phyloP scores from a whole-genome alignment of 1,140 invertebrate species.

The Diorhabda sublineata region DNA sequence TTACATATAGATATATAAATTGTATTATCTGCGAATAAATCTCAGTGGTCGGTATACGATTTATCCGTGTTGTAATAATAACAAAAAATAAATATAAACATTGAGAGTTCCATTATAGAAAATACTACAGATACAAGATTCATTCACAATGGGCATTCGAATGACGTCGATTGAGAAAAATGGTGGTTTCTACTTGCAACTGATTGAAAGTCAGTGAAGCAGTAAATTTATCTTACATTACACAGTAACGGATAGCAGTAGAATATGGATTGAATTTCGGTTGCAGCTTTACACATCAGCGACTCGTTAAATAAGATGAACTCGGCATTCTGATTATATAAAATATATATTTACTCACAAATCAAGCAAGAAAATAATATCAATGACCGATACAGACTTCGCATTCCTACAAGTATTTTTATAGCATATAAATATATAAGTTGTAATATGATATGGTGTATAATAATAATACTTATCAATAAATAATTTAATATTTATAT shows the following conservation, averaged over 20 bases:
- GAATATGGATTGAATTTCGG: conserved; percentile 42
- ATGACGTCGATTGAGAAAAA: conserved; percentile 38
- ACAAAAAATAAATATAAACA: too few species aligned
- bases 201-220: conserved; percentile 45
- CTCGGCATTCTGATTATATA: conserved; percentile 6
- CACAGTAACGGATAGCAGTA: conserved; percentile 43
- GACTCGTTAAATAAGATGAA: conserved; percentile 38
- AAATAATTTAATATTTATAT: not conserved
- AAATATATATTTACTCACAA: conserved; percentile 9
- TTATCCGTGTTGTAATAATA: too few species aligned
- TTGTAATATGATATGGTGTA: not conserved
- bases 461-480: not conserved
- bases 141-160: not conserved
- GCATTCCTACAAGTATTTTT: conserved; percentile 10
- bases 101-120: too few species aligned
- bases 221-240: conserved; percentile 48
- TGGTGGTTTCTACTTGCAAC: conserved; percentile 44
- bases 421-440: conserved; percentile 1
- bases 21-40: too few species aligned
- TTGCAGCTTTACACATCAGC: conserved; percentile 42
- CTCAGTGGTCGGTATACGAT: too few species aligned
- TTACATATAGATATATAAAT: too few species aligned
- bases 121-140: not conserved
- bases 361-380: conserved; percentile 10
- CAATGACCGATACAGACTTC: not conserved